These are phyloP conservation scores for Planiliza haematocheilus DNA, from an alignment of 2,113 vertebrate species.

Conservation along the genomic window DNA sequence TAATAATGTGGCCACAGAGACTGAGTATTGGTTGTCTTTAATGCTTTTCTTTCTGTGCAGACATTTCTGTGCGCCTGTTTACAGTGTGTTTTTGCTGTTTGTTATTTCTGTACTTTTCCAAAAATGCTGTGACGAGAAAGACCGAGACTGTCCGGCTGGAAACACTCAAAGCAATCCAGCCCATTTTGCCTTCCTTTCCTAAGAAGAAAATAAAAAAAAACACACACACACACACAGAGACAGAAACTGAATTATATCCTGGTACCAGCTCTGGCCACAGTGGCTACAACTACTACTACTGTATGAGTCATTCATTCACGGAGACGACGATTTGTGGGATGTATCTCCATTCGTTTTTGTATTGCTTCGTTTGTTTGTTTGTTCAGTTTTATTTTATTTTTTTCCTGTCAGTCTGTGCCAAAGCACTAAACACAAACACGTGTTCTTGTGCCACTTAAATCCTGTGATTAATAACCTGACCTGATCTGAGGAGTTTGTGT, in stretches of 20 bases:
- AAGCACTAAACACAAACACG: slow-evolving; percentile 78
- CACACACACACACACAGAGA: not conserved
- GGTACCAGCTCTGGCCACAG: slow-evolving; percentile 89
- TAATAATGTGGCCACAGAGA: slow-evolving; percentile 12
- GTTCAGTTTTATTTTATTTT: slow-evolving; percentile 71
- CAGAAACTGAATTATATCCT: slow-evolving; percentile 82
- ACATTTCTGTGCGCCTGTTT: slow-evolving; percentile 91
- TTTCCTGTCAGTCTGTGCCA: slow-evolving; percentile 90
- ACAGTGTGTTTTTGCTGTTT: slow-evolving; percentile 91
- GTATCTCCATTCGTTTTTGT: slow-evolving; percentile 80
- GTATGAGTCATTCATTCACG: slow-evolving; percentile 74
- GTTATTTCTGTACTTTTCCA: slow-evolving; percentile 88
- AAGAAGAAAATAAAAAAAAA: slow-evolving; percentile 72
- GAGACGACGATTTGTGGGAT: slow-evolving; percentile 89
- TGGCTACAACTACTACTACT: slow-evolving; percentile 80
- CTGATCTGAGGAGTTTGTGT: slow-evolving; percentile 35
- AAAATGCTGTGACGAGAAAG: slow-evolving; percentile 92
- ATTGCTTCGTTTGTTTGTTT: slow-evolving; percentile 73
- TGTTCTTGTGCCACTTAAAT: slow-evolving; percentile 77
- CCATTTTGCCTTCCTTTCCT: slow-evolving; percentile 95
- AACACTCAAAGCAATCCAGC: slow-evolving; percentile 87
- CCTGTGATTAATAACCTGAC: slow-evolving; percentile 69
- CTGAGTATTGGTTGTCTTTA: slow-evolving; percentile 39
- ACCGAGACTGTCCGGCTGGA: slow-evolving; percentile 88
- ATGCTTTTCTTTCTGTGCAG: slow-evolving; percentile 75